A percentile compares a stretch with the other conserved stretches of the same genome.
Evolutionary conservation across 2,888 invertebrate species (phyloP).

Genomic region (Zeuzera pyrina): DNA sequence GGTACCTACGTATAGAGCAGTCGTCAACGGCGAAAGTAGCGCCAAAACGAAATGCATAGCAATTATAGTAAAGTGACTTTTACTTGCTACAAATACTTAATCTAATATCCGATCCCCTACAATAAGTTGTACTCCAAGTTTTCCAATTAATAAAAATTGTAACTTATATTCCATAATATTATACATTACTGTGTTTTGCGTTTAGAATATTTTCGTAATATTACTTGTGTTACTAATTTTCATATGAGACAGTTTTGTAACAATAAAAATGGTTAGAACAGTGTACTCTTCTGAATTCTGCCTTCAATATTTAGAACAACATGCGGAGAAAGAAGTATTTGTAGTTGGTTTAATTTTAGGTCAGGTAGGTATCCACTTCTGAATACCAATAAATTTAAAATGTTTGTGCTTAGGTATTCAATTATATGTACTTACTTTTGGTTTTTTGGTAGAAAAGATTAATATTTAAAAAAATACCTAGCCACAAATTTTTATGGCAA

Average conservation of each 20-base stretch:
- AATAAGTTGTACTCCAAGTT: too few species aligned
- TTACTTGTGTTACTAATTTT: not conserved
- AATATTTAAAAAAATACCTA: too few species aligned
- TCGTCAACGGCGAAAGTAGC: too few species aligned
- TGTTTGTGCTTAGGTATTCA: not conserved
- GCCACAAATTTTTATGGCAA: too few species aligned
- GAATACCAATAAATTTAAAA: conserved; percentile 1
- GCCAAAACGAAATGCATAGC: too few species aligned
- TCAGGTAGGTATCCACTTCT: conserved; percentile 71
- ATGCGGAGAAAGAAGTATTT: conserved; percentile 75
- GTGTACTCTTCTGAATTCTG: conserved; percentile 80
- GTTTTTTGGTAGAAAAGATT: not conserved
- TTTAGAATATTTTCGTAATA: not conserved
- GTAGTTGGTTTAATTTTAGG: conserved; percentile 85
- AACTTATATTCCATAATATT: too few species aligned
- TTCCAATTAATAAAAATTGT: too few species aligned
- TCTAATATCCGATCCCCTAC: too few species aligned
- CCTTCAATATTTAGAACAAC: conserved; percentile 77
- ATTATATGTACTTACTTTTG: not conserved
- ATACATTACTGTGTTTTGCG: too few species aligned
- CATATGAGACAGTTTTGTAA: not conserved
- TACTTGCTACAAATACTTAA: too few species aligned
- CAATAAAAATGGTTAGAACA: conserved; percentile 76
- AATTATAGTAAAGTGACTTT: too few species aligned
- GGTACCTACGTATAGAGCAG: too few species aligned